phyloP scores from a whole-genome alignment of 2,888 invertebrate species.

The Zygaena filipendulae region DNA sequence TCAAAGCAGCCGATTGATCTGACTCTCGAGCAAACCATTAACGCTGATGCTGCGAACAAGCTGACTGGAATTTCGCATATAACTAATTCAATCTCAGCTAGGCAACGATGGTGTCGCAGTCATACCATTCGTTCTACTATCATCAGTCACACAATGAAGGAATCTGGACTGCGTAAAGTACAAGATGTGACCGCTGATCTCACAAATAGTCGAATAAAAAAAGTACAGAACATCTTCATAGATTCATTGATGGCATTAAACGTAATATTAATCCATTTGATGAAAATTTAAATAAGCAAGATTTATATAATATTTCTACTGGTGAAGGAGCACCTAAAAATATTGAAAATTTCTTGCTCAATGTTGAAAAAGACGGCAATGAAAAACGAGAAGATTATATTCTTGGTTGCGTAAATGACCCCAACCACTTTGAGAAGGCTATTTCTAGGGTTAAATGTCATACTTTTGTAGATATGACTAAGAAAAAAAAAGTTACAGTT shows the following conservation, averaged over 20 bases:
- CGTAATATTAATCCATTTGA: neutral
- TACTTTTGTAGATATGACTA: neutral
- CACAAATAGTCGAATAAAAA: neutral
- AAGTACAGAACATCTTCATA: neutral
- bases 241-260: neutral
- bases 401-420: neutral
- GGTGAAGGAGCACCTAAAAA: constrained; percentile 2
- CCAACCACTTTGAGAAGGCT: neutral
- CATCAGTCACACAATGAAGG: constrained; percentile 3
- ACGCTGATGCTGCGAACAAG: constrained; percentile 20
- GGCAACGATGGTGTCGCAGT: constrained; percentile 19
- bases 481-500: neutral
- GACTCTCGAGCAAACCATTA: constrained; percentile 22
- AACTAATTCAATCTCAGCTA: constrained; percentile 20
- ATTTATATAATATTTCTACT: constrained; percentile 1
- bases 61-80: constrained; percentile 17
- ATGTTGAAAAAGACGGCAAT: neutral
- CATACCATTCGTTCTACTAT: constrained; percentile 2
- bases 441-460: neutral
- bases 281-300: neutral
- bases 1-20: constrained; percentile 20
- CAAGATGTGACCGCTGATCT: constrained; percentile 6
- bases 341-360: constrained; percentile 1
- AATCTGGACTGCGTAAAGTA: constrained; percentile 1
- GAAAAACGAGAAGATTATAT: neutral